Percentiles rank a stretch among this genome's conserved stretches.
Conservation (phyloP, 2,888 invertebrate genomes). For the Drosophila nr. fundita region DNA sequence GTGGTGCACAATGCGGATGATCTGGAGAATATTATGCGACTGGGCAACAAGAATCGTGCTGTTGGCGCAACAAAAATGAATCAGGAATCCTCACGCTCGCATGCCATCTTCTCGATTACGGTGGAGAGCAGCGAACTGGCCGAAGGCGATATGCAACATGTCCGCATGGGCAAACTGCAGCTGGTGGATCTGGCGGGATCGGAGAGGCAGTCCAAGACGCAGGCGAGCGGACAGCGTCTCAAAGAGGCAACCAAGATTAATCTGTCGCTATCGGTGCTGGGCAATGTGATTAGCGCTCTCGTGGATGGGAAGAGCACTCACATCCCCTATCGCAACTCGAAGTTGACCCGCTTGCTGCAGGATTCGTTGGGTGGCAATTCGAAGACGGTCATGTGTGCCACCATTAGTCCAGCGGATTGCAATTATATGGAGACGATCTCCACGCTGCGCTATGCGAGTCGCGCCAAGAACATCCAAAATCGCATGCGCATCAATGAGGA, state of each 20-base stretch:
- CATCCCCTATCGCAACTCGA: slow-evolving; percentile 99
- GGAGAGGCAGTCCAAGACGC: slow-evolving; percentile 98
- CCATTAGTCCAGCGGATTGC: slow-evolving; percentile 97
- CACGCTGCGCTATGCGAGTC: slow-evolving; percentile 97
- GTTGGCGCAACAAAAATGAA: slow-evolving; percentile 99
- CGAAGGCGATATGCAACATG: slow-evolving; percentile 92
- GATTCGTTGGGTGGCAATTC: slow-evolving; percentile 99
- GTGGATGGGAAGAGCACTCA: slow-evolving; percentile 99
- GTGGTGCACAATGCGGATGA: slow-evolving; percentile 99
- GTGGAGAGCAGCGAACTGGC: slow-evolving; percentile 97
- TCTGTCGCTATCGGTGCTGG: slow-evolving; percentile 97
- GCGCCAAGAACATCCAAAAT: slow-evolving; percentile 99
- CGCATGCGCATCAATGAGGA: slow-evolving; percentile 98
- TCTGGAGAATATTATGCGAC: slow-evolving; percentile 96
- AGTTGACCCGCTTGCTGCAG: slow-evolving; percentile 96
- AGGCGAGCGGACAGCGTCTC: slow-evolving; percentile 95
- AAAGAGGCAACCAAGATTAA: slow-evolving; percentile 99
- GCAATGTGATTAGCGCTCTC: slow-evolving; percentile 98
- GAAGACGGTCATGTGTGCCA: slow-evolving; percentile 98
- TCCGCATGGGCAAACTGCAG: slow-evolving; percentile 98
- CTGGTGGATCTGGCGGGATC: slow-evolving; percentile 99
- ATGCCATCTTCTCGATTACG: slow-evolving; percentile 99
- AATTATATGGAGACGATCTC: slow-evolving; percentile 99
- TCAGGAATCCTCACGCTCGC: slow-evolving; percentile 97
- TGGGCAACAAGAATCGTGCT: slow-evolving; percentile 97